These are phyloP conservation scores for Holothuria leucospilota DNA, from an alignment of 53 echinoderm and acorn worm species.

Conservation along the genomic window DNA sequence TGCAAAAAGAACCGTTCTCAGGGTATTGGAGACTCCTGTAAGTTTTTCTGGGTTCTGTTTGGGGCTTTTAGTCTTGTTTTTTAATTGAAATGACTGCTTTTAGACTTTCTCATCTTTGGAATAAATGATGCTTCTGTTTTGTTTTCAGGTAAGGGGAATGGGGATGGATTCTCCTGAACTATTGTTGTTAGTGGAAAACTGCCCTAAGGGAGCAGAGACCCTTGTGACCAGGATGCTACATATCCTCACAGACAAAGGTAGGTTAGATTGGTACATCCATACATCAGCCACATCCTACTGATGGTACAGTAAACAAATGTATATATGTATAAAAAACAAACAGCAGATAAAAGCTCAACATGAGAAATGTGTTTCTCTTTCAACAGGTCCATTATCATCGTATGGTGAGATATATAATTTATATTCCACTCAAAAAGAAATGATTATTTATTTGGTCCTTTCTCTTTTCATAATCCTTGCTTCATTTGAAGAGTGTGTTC, in stretches of 20 bases:
- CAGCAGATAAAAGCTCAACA: too few species aligned
- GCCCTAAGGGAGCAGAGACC: slow-evolving; percentile 96
- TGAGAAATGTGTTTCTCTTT: neutral
- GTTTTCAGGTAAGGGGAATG: slow-evolving; percentile 85
- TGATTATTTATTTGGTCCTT: too few species aligned
- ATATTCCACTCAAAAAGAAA: too few species aligned
- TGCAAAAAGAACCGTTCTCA: slow-evolving; percentile 88
- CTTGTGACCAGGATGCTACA: slow-evolving; percentile 97
- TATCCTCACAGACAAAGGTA: slow-evolving; percentile 96
- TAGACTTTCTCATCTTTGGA: too few species aligned
- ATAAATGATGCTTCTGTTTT: neutral
- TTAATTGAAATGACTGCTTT: too few species aligned
- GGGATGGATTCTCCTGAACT: slow-evolving; percentile 97
- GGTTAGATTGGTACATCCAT: neutral
- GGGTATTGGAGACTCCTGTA: slow-evolving; percentile 94
- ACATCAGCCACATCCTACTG: too few species aligned
- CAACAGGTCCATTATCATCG: neutral
- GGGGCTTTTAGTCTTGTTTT: too few species aligned
- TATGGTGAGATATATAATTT: neutral
- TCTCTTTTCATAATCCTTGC: too few species aligned
- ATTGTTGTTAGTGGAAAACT: slow-evolving; percentile 83
- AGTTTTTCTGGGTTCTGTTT: slow-evolving; percentile 35
- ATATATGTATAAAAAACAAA: too few species aligned
- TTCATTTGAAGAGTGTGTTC: too few species aligned
- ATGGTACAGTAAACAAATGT: too few species aligned